Evolutionary conservation across 35 echinoderm and acorn worm genomes (phyloP), one percentile per base, ranked within the genome.

Genomic region (Ophiothrix spiculata): DNA sequence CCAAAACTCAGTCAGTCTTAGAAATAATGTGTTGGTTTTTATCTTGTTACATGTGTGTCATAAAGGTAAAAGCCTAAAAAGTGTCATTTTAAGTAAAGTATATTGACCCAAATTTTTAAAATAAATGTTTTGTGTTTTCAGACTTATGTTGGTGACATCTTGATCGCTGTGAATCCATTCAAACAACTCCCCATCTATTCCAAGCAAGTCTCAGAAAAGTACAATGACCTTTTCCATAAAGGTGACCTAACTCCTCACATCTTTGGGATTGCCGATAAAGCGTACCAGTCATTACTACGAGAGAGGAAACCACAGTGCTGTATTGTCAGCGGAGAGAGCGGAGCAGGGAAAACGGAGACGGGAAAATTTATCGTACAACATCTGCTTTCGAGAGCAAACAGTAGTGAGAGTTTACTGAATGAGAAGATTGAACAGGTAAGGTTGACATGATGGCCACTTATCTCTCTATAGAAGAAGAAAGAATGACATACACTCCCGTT

Each of bases 141-240:
- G 96, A 99, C 96, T 3, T 99, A 99, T 35, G 96, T 99, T 11
- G 96, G 96, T 32, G 96, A 99, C 76, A 94, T 99, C 83, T 76
- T 99, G 28, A 81, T 99, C 1, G 63, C 96, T 14, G 87, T 99
- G 39, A 99, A 99, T 33, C 96, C 96, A 37, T 99, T 99, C 80
- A 99, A 99, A 83, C 73, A 74, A 12, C 83, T 99, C 8, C 91
- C 96, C 19, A 94, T 99, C 28, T 99, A 99, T 76, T 91, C 96
- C 16, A 56, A 45, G 39, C 86, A 36, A 13, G 86, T 80, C 31
- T 94, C 96, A 6, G 38, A 86, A 21, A 83, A 88, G n/a, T 99
- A 91, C 90, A 56, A n/a, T 12, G 83, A 91, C 36, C 69, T 92
- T 4, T 38, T 35, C 6, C 77, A 99, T 42, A 56, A 86, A 23